These are phyloP conservation scores for Eurytoma californica DNA, from an alignment of 2,888 invertebrate genomes.

Conservation along the genomic window DNA sequence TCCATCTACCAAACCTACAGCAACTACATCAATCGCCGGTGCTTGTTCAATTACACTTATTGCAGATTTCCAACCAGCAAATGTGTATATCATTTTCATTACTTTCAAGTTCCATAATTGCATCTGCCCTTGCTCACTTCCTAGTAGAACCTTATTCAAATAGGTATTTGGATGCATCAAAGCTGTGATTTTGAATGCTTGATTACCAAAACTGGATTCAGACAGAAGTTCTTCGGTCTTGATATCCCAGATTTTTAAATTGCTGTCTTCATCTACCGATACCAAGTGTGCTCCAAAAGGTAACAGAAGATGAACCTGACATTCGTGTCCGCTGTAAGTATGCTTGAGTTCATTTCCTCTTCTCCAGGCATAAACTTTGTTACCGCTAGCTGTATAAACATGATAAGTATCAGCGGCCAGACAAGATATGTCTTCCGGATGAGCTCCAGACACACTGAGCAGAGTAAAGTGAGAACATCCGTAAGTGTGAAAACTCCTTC, in stretches of 20 bases:
- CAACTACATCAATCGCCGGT: constrained; percentile 94
- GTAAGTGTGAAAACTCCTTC: constrained; percentile 94
- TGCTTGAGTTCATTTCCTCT: constrained; percentile 90
- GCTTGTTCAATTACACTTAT: constrained; percentile 89
- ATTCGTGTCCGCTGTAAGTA: constrained; percentile 85
- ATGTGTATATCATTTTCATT: constrained; percentile 85
- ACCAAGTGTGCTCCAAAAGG: constrained; percentile 92
- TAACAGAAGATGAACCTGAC: constrained; percentile 84
- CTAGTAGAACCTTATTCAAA: constrained; percentile 93
- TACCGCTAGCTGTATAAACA: constrained; percentile 87
- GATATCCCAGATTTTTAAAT: constrained; percentile 90
- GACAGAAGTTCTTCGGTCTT: constrained; percentile 82
- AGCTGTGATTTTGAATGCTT: constrained; percentile 86
- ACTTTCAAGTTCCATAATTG: constrained; percentile 94
- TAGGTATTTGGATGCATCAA: constrained; percentile 96
- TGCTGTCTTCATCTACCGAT: constrained; percentile 87
- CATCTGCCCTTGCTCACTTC: constrained; percentile 88
- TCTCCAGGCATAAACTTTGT: constrained; percentile 90
- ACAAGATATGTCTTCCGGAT: constrained; percentile 87
- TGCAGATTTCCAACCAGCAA: constrained; percentile 83
- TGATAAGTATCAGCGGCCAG: constrained; percentile 85
- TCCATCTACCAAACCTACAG: constrained; percentile 89
- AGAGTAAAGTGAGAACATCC: constrained; percentile 88
- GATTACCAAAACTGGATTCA: constrained; percentile 82
- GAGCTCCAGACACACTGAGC: constrained; percentile 88